Conservation (phyloP, 2,113 vertebrate species). For the Phalacrocorax carbo region DNA sequence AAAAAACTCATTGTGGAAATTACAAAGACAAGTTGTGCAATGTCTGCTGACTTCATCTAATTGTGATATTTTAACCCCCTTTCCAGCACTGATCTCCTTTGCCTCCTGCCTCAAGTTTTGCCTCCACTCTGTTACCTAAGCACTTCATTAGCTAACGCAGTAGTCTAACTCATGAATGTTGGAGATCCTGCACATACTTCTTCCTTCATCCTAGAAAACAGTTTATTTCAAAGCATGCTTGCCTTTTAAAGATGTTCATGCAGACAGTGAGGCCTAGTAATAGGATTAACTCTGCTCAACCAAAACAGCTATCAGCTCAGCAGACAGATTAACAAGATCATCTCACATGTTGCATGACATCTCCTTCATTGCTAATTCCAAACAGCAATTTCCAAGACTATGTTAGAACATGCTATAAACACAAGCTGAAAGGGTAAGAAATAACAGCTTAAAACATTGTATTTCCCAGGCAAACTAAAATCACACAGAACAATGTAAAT, state of each 20-base stretch:
- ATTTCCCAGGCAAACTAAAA: background rate
- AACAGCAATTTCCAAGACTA: background rate
- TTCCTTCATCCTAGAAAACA: background rate
- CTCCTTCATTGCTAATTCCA: slow-evolving; percentile 14
- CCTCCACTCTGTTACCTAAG: background rate
- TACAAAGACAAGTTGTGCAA: background rate
- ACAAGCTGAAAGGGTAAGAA: background rate
- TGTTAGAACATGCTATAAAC: background rate
- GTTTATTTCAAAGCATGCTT: background rate
- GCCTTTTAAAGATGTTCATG: slow-evolving; percentile 5
- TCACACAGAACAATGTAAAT: background rate
- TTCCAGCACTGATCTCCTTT: background rate
- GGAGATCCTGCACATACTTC: background rate
- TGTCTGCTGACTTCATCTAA: background rate
- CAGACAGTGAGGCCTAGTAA: slow-evolving; percentile 7
- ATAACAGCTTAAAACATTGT: background rate
- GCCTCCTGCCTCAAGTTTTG: background rate
- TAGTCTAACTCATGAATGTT: background rate
- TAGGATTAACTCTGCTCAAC: slow-evolving; percentile 41
- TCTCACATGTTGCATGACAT: slow-evolving; percentile 46
- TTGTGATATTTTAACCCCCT: background rate
- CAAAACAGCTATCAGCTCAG: slow-evolving; percentile 34
- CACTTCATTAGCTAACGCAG: background rate
- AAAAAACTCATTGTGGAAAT: background rate
- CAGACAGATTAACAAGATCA: slow-evolving; percentile 36